A percentile compares a stretch with the other conserved stretches of the same genome.
Evolutionary conservation across 2,888 invertebrate species (phyloP).

Genomic region (Lasioglossum zephyrum): DNA sequence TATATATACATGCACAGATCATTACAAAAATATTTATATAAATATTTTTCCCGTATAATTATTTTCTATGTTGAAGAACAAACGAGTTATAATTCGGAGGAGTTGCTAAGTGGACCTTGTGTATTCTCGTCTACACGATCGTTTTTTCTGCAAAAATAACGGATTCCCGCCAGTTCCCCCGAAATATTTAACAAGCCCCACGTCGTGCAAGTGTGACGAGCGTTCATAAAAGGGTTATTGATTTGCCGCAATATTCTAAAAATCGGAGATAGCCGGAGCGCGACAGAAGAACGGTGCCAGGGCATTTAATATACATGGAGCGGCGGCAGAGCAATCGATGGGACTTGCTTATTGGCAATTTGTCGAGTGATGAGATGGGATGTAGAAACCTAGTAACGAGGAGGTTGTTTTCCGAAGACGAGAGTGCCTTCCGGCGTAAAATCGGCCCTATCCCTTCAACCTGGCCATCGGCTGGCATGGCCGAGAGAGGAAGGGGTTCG

Average conservation of each 20-base stretch:
- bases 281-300: neutral
- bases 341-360: constrained; percentile 64
- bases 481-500: neutral
- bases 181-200: neutral
- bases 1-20: too few species aligned
- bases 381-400: constrained; percentile 54
- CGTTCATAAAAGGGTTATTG: neutral
- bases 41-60: neutral
- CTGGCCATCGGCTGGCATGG: constrained; percentile 20
- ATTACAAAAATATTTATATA: too few species aligned
- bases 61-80: neutral
- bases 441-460: constrained; percentile 43
- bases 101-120: too few species aligned
- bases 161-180: neutral
- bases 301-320: constrained; percentile 42
- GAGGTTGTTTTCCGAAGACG: constrained; percentile 62
- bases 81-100: neutral
- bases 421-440: constrained; percentile 59
- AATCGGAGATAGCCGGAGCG: neutral
- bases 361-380: constrained; percentile 50
- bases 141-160: neutral
- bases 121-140: neutral
- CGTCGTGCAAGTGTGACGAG: neutral
- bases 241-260: neutral
- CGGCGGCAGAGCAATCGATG: constrained; percentile 50